These are phyloP conservation scores for Zygogramma bicolorata DNA, from an alignment of 2,888 invertebrate species.

Conservation along the genomic window DNA sequence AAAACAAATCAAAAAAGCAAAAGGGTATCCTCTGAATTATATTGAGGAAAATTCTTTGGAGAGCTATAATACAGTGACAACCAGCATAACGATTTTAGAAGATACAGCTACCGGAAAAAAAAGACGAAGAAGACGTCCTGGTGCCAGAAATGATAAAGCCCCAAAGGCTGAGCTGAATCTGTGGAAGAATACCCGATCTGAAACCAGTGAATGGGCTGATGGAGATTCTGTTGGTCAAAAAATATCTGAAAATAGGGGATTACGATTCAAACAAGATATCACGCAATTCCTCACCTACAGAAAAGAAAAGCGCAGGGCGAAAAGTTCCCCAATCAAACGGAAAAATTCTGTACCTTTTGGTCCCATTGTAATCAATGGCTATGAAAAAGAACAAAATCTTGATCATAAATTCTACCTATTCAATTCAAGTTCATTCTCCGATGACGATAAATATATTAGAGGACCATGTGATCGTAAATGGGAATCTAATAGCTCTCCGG, in stretches of 20 bases:
- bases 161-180: neutral
- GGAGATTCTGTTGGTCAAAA: conserved; percentile 4
- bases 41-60: conserved; percentile 23
- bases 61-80: conserved; percentile 16
- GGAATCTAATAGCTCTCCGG: neutral
- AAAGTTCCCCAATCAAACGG: conserved; percentile 29
- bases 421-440: conserved; percentile 25
- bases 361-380: conserved; percentile 23
- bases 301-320: conserved; percentile 22
- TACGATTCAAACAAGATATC: conserved; percentile 4
- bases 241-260: neutral
- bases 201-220: neutral
- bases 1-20: neutral
- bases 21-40: conserved; percentile 18
- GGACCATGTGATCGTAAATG: neutral
- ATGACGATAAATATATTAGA: conserved; percentile 1
- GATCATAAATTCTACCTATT: conserved; percentile 30
- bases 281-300: conserved; percentile 28
- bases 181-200: neutral
- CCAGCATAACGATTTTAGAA: conserved; percentile 27
- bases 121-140: neutral
- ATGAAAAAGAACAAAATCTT: conserved; percentile 21
- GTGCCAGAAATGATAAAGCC: neutral
- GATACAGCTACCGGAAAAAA: neutral
- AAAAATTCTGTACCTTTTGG: conserved; percentile 26